These are phyloP conservation scores for Rhadina sibilatrix DNA, from an alignment of 2,113 vertebrate species.

Conservation along the genomic window DNA sequence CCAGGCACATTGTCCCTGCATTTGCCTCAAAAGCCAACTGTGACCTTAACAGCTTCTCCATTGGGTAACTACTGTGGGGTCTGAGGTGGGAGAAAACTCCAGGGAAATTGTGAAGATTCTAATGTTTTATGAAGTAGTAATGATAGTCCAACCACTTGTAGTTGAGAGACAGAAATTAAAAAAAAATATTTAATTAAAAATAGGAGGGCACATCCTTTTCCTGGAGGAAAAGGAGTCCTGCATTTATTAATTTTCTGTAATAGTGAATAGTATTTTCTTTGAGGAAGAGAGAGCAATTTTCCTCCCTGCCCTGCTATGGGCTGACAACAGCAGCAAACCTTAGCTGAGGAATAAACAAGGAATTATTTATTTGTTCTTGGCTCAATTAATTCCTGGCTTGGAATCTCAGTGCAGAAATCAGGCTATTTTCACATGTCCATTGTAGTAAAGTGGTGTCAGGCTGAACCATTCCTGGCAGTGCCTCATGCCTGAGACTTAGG, in stretches of 20 bases:
- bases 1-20: not conserved
- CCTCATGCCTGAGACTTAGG: not conserved
- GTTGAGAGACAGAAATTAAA: not conserved
- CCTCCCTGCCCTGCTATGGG: not conserved
- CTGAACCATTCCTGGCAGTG: constrained; percentile 7
- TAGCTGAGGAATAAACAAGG: constrained; percentile 41
- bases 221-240: not conserved
- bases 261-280: not conserved
- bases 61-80: not conserved
- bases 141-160: not conserved
- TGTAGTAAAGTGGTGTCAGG: constrained; percentile 5
- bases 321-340: constrained; percentile 37
- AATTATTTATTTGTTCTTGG: constrained; percentile 54
- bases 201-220: not conserved
- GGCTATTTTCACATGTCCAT: not conserved
- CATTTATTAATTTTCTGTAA: constrained; percentile 12
- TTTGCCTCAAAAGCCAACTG: not conserved
- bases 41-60: not conserved
- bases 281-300: not conserved
- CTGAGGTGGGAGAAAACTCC: not conserved
- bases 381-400: constrained; percentile 36
- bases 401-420: not conserved
- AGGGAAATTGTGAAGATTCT: not conserved
- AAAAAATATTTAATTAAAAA: not conserved
- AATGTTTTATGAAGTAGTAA: not conserved